Base-by-base conservation (phyloP, 2,113 vertebrate genomes). In the Chamaetylas fuelleborni region DNA sequence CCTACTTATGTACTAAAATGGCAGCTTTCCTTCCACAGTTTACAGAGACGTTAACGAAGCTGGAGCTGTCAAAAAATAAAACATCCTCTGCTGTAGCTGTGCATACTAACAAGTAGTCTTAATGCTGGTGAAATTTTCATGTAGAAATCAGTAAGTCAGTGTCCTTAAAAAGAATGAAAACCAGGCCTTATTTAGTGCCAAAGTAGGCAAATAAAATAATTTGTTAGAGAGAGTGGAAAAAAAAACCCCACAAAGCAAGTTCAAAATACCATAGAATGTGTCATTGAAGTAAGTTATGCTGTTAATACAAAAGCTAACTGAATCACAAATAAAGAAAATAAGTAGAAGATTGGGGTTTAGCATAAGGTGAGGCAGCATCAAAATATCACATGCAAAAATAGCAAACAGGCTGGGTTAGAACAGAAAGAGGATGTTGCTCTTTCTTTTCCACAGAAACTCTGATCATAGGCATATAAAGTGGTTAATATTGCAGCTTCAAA, bases 31-130 rank as follows among this genome's bases (percentile, higher is more conserved):
- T 73, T 85, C 80, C 90, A 78, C 95, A 90, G 90, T 94, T 96
- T 93, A 90, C 85, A 84, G 77, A 86, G 67, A 90, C 71, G 25
- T 78, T 96, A 86, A 93, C 69, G 62, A 93, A 96, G 90, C 92
- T 96, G 80, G 69, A 95, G 72, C 82, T 94, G 93, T 96, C 93
- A 96, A 94, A 94, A 96, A 97, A 90, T 83, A 94, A 96, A 95
- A 91, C 82, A 88, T 85, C 72, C 71, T 83, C 74, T 90, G 58
- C 81, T 77, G 64, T 91, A 95, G 64, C 76, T 95, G 53, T 84
- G 94, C 94, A 90, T 90, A 48, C 71, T 94, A 91, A 96, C 58
- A 51, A 92, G 82, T n/a, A 62, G 45, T 48, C 85, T 90, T 86
- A 88, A 92, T 45, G 64, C 64, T 84, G 40, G 82, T 66, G 88